Conservation (phyloP, 23 tunicate genomes). For the Halocynthia roretzi region DNA sequence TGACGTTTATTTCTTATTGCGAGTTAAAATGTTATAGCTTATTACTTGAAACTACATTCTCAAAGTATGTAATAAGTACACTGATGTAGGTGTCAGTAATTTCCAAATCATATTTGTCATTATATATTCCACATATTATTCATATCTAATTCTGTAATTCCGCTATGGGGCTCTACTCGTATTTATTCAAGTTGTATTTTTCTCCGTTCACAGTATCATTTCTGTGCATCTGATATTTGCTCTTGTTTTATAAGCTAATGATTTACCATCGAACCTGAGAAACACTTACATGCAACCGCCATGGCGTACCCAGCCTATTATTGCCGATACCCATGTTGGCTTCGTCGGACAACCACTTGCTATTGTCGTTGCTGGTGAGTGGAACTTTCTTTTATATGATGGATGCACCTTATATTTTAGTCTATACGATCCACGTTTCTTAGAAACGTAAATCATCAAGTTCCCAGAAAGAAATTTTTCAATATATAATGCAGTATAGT, state of each 20-base stretch:
- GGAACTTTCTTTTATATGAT: background rate
- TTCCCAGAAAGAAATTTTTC: too few relatives aligned
- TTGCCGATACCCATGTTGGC: constrained; percentile 52
- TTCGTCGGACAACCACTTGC: constrained; percentile 82
- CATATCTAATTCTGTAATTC: background rate
- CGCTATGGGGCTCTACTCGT: background rate
- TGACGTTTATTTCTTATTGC: too few relatives aligned
- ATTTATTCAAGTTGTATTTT: background rate
- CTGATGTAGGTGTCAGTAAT: too few relatives aligned
- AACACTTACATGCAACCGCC: constrained; percentile 27
- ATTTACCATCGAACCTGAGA: constrained; percentile 20
- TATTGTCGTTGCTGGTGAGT: constrained; percentile 70
- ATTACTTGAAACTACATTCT: too few relatives aligned
- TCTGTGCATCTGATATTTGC: background rate
- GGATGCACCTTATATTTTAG: too few relatives aligned
- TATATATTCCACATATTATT: too few relatives aligned
- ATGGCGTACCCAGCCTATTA: constrained; percentile 31
- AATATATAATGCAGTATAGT: too few relatives aligned
- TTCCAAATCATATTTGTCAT: too few relatives aligned
- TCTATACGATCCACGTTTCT: too few relatives aligned
- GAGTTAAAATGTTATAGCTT: too few relatives aligned
- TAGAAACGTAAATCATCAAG: too few relatives aligned
- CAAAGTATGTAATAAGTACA: too few relatives aligned
- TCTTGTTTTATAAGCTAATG: constrained; percentile 9
- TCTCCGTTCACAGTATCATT: background rate